Conservation (phyloP, 2,113 vertebrate genomes). For the Pelodiscus sinensis region DNA sequence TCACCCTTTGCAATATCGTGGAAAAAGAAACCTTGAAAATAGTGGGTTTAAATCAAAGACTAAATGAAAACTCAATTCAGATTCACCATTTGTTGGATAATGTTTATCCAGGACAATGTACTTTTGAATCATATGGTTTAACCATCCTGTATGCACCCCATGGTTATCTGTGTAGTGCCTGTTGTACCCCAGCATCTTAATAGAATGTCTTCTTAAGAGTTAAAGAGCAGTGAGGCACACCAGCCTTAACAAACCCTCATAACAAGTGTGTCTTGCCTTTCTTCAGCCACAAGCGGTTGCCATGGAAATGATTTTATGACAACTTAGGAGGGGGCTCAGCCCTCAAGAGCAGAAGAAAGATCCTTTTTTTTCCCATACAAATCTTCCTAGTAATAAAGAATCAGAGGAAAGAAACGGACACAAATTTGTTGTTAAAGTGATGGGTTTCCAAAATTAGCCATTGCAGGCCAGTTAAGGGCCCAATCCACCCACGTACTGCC, state of each 20-base stretch:
- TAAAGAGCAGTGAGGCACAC: background rate
- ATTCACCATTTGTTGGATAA: background rate
- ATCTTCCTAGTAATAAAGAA: background rate
- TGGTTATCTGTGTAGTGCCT: background rate
- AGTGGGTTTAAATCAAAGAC: background rate
- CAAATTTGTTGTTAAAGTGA: background rate
- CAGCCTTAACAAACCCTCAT: background rate
- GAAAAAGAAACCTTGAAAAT: background rate
- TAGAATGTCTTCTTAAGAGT: background rate
- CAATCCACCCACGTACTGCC: background rate
- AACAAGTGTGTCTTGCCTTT: background rate
- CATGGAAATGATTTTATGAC: slow-evolving; percentile 18
- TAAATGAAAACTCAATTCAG: background rate
- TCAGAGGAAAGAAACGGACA: background rate
- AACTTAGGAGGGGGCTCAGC: background rate
- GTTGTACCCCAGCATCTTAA: background rate
- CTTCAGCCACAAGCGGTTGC: background rate
- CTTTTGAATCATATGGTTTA: background rate
- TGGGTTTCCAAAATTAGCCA: background rate
- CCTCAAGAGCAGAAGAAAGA: background rate
- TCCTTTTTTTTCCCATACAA: background rate
- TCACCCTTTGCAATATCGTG: background rate
- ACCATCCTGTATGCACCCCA: background rate
- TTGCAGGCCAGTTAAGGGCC: background rate
- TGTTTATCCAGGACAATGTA: background rate